A percentile compares a stretch with the other conserved stretches of the same genome.
Conservation (phyloP, 2,113 vertebrate species). For the Illadopsis cleaveri region DNA sequence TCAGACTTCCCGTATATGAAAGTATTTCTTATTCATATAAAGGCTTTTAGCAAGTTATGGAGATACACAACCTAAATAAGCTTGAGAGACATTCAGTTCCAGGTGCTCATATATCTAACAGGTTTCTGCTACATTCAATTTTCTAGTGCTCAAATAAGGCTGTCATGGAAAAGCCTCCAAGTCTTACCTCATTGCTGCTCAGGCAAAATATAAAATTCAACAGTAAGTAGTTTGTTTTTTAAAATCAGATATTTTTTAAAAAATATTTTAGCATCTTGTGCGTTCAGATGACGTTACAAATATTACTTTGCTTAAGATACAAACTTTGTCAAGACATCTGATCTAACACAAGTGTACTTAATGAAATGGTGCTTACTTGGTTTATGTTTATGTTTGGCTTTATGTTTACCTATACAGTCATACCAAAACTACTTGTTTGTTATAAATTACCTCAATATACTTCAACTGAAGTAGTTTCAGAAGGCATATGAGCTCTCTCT, state of each 20-base stretch:
- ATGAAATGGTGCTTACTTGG: not conserved
- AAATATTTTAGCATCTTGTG: not conserved
- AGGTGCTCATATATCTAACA: not conserved
- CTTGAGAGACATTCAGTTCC: not conserved
- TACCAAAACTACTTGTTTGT: not conserved
- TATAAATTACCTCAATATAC: not conserved
- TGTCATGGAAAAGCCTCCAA: not conserved
- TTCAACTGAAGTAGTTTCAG: not conserved
- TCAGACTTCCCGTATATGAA: not conserved
- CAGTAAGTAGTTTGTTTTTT: not conserved
- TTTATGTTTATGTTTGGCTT: not conserved
- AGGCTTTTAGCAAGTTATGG: not conserved
- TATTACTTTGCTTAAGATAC: not conserved
- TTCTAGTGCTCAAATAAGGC: not conserved
- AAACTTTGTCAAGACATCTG: not conserved
- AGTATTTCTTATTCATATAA: constrained; percentile 9
- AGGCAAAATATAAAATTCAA: not conserved
- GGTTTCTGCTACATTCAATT: not conserved
- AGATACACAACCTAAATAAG: not conserved
- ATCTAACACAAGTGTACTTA: not conserved
- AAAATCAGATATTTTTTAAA: not conserved
- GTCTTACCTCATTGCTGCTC: not conserved
- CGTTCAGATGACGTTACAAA: not conserved
- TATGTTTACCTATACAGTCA: not conserved
- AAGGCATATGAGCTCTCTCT: not conserved